Percentiles rank a stretch among this genome's conserved stretches.
Evolutionary conservation across 2,888 invertebrate species (phyloP).

Genomic region (Plusia festucae): DNA sequence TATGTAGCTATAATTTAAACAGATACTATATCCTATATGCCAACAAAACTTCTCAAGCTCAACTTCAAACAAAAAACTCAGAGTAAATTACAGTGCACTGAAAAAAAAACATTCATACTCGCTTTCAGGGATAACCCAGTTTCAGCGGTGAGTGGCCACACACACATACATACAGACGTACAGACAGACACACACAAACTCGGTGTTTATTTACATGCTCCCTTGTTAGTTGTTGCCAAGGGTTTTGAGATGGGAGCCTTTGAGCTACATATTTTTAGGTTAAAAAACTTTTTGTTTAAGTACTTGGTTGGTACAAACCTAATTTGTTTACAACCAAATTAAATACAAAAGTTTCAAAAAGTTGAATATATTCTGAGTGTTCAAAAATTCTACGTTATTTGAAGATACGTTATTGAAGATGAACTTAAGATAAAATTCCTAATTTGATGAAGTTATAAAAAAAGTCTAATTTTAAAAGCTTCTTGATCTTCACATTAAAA

Average conservation of each 20-base stretch:
- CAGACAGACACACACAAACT: neutral
- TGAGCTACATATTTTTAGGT: neutral
- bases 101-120: conserved; percentile 7
- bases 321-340: too few relatives aligned
- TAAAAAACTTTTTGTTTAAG: neutral
- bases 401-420: too few relatives aligned
- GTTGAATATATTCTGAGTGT: too few relatives aligned
- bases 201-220: conserved; percentile 1
- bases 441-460: too few relatives aligned
- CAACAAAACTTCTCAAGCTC: conserved; percentile 3
- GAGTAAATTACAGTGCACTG: conserved; percentile 5
- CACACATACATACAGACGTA: neutral
- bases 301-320: too few relatives aligned
- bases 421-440: too few relatives aligned
- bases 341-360: too few relatives aligned
- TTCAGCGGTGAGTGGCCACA: conserved; percentile 8
- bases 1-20: neutral
- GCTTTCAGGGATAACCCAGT: conserved; percentile 9
- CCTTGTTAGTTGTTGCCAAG: conserved; percentile 8
- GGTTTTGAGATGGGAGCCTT: conserved; percentile 5
- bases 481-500: too few relatives aligned
- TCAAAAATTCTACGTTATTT: too few relatives aligned
- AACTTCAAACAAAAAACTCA: neutral
- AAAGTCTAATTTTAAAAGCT: too few relatives aligned
- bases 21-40: neutral